These are phyloP conservation scores for Mythimna albipuncta DNA, from an alignment of 2,888 invertebrate genomes.

Conservation along the genomic window DNA sequence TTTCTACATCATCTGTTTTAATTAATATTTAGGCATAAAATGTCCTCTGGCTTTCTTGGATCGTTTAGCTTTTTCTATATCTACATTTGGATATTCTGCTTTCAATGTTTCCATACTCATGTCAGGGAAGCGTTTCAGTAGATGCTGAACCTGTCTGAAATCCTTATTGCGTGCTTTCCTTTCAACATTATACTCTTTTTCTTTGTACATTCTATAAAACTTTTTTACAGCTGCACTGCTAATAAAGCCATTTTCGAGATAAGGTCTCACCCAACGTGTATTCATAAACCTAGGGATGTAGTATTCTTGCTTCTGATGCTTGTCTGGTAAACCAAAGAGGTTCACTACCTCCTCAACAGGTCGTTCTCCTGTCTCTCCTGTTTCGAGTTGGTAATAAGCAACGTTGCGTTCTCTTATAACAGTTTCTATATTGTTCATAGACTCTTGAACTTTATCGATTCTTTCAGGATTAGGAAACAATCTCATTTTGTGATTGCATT, in stretches of 20 bases:
- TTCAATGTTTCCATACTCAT: slow-evolving; percentile 93
- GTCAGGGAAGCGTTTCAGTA: slow-evolving; percentile 94
- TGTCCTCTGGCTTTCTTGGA: slow-evolving; percentile 92
- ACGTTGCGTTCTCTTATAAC: slow-evolving; percentile 98
- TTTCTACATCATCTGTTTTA: slow-evolving; percentile 46
- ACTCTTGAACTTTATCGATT: slow-evolving; percentile 97
- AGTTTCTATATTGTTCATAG: slow-evolving; percentile 97
- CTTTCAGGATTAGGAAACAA: slow-evolving; percentile 98
- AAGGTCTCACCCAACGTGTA: slow-evolving; percentile 91
- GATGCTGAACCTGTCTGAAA: slow-evolving; percentile 92
- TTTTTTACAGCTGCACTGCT: slow-evolving; percentile 91
- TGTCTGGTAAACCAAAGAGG: slow-evolving; percentile 91
- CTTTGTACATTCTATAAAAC: slow-evolving; percentile 90
- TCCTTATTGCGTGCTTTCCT: slow-evolving; percentile 91
- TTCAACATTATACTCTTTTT: slow-evolving; percentile 91
- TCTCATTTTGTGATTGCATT: slow-evolving; percentile 92
- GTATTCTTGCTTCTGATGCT: slow-evolving; percentile 91
- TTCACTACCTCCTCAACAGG: slow-evolving; percentile 91
- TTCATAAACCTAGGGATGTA: slow-evolving; percentile 93
- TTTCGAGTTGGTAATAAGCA: slow-evolving; percentile 97
- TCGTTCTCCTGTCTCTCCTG: slow-evolving; percentile 95
- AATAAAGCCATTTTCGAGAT: slow-evolving; percentile 88
- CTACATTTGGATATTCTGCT: slow-evolving; percentile 94
- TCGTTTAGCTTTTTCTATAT: slow-evolving; percentile 92
- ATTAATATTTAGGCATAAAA: slow-evolving; percentile 87